Evolutionary conservation across 2,888 invertebrate species (phyloP).

Genomic region (Monochamus alternatus): DNA sequence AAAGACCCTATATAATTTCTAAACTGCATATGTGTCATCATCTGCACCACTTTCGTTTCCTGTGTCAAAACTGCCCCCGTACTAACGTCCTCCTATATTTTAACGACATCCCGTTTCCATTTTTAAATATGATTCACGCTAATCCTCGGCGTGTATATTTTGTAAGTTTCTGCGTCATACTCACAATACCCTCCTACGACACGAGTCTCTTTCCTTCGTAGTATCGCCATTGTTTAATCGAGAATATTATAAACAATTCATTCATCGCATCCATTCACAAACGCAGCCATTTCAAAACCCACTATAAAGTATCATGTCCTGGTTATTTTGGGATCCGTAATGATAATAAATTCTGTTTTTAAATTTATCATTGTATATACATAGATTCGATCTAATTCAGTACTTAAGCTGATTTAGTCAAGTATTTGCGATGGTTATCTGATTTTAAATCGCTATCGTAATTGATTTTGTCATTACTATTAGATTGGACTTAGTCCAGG

Average conservation of each 20-base stretch:
- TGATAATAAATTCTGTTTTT: constrained; percentile 6
- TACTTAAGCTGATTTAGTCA: not conserved
- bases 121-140: constrained; percentile 26
- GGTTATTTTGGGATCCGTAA: constrained; percentile 10
- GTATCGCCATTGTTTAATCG: constrained; percentile 17
- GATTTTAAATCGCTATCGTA: not conserved
- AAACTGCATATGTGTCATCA: too few relatives aligned
- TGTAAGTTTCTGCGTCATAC: constrained; percentile 18
- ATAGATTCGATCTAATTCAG: not conserved
- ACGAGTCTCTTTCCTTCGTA: constrained; percentile 18
- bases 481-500: not conserved
- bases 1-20: too few relatives aligned
- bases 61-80: not conserved
- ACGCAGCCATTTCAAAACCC: not conserved
- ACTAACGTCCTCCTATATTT: constrained; percentile 1
- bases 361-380: not conserved
- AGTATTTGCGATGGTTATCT: not conserved
- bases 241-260: constrained; percentile 31
- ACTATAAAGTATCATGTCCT: not conserved
- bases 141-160: constrained; percentile 11
- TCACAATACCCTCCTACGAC: not conserved
- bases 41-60: not conserved
- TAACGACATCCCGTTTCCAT: constrained; percentile 32
- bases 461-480: not conserved
- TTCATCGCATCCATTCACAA: constrained; percentile 31